phyloP scores from a whole-genome alignment of 1,140 invertebrate genomes.

The Hesperophylax magnus region DNA sequence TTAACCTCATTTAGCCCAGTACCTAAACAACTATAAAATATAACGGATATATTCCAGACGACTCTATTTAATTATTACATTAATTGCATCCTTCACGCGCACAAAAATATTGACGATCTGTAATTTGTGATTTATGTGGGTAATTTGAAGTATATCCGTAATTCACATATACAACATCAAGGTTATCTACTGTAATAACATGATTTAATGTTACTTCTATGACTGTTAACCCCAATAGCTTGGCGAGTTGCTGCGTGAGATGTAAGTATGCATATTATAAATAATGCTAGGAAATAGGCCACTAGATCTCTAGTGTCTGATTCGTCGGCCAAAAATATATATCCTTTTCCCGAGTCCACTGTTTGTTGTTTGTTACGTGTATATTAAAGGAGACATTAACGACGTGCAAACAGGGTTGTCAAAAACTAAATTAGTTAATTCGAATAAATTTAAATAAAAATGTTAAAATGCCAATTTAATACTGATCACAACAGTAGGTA shows the following conservation, averaged over 20 bases:
- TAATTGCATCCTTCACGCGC: no score
- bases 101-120: no score
- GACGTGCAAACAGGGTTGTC: constrained; percentile 1
- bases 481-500: no score
- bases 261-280: background rate
- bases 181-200: background rate
- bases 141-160: no score
- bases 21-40: no score
- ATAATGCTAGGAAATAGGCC: constrained; percentile 25
- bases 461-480: no score
- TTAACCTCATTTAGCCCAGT: no score
- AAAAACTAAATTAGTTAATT: background rate
- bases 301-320: constrained; percentile 23
- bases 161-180: no score
- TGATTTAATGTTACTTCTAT: background rate
- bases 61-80: no score
- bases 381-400: background rate
- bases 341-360: background rate
- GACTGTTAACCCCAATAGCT: background rate
- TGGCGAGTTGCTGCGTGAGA: background rate
- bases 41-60: no score
- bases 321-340: constrained; percentile 18
- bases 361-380: background rate
- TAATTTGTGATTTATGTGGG: no score
- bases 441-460: no score